Percentiles rank a stretch among this genome's conserved stretches.
Conservation (phyloP, 2,888 invertebrate species). For the Hoplodrina blanda region DNA sequence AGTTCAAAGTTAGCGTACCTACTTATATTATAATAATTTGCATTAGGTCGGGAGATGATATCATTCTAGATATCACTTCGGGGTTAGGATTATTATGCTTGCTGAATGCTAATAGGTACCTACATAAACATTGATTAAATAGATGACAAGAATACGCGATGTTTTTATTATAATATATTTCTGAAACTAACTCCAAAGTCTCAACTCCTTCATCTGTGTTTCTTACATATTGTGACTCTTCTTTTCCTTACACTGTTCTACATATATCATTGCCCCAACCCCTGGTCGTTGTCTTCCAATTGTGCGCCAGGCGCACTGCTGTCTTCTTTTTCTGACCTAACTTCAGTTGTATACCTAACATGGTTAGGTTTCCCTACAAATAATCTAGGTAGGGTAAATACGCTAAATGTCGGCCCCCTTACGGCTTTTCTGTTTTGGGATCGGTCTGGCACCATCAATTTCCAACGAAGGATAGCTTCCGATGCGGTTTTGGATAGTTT, state of each 20-base stretch:
- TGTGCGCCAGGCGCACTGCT: too few species aligned
- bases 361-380: too few species aligned
- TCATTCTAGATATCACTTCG: slow-evolving; percentile 25
- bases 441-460: too few species aligned
- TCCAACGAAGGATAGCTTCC: too few species aligned
- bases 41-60: slow-evolving; percentile 18
- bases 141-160: not conserved
- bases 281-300: not conserved
- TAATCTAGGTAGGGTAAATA: too few species aligned
- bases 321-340: too few species aligned
- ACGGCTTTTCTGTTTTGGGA: too few species aligned
- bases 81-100: slow-evolving; percentile 1
- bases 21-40: slow-evolving; percentile 10
- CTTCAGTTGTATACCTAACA: too few species aligned
- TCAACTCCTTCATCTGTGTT: not conserved
- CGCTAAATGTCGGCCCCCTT: too few species aligned
- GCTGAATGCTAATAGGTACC: slow-evolving; percentile 18
- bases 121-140: not conserved
- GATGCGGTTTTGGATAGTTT: too few species aligned
- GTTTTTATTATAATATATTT: not conserved
- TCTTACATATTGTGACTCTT: not conserved
- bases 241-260: not conserved
- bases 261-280: not conserved
- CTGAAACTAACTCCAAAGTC: not conserved
- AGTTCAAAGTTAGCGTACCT: slow-evolving; percentile 5